These are phyloP conservation scores for Meloe dianella DNA, from an alignment of 2,888 invertebrate genomes.

Conservation along the genomic window DNA sequence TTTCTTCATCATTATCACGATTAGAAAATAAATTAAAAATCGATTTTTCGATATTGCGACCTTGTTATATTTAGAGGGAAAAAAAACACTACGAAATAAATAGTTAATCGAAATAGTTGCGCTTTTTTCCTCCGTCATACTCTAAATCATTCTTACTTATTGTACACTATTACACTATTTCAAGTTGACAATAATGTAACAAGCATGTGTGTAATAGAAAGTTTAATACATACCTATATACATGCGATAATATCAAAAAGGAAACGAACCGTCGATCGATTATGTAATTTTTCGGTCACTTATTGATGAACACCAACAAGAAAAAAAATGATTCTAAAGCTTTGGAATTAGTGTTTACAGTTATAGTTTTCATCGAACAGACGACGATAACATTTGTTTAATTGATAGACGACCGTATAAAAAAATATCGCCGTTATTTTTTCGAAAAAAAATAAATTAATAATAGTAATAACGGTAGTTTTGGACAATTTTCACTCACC, in stretches of 20 bases:
- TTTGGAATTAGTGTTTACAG: too few species aligned
- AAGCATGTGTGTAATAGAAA: slow-evolving; percentile 16
- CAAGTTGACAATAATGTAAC: slow-evolving; percentile 4
- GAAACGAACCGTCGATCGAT: slow-evolving; percentile 11
- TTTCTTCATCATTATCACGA: neutral
- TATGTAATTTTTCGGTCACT: neutral
- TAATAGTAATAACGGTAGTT: neutral
- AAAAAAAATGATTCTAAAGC: neutral
- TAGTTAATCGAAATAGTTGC: too few species aligned
- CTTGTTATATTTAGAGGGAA: neutral
- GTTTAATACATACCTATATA: neutral
- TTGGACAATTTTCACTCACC: slow-evolving; percentile 38
- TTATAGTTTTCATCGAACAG: neutral
- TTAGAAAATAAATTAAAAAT: too few species aligned
- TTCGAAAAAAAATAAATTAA: neutral
- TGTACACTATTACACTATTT: neutral
- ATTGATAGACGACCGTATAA: neutral
- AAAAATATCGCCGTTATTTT: neutral
- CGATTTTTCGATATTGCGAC: neutral
- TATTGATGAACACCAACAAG: too few species aligned
- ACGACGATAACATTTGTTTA: neutral
- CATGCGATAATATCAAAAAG: slow-evolving; percentile 14
- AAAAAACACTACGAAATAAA: too few species aligned
- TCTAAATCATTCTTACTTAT: neutral
- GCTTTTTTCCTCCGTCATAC: neutral